phyloP scores from a whole-genome alignment of 2,888 invertebrate species.

The Clepsis dumicolana region DNA sequence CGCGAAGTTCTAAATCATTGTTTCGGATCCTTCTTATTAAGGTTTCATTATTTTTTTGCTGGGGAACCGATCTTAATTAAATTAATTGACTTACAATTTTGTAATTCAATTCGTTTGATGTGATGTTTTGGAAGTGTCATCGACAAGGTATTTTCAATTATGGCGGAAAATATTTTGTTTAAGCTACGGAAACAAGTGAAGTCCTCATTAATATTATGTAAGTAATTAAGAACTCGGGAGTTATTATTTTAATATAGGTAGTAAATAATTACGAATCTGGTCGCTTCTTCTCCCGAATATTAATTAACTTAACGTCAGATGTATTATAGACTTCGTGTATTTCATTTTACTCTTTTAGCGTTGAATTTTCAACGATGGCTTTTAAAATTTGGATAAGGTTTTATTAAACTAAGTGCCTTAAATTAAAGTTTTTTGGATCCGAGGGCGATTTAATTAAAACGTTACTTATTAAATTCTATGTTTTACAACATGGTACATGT shows the following conservation, averaged over 20 bases:
- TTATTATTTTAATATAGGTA: conserved; percentile 2
- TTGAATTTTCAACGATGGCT: no score
- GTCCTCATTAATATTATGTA: conserved; percentile 18
- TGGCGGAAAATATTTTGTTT: conserved; percentile 25
- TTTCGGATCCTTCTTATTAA: neutral
- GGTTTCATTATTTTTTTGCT: neutral
- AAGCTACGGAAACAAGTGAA: conserved; percentile 14
- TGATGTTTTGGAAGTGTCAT: conserved; percentile 35
- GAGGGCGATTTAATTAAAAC: no score
- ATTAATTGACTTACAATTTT: conserved; percentile 29
- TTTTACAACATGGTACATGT: neutral
- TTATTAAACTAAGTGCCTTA: no score
- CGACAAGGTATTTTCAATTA: conserved; percentile 36
- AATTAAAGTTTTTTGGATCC: no score
- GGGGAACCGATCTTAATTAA: conserved; percentile 12
- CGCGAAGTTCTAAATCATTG: neutral
- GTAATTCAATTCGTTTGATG: conserved; percentile 37
- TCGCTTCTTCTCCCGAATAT: neutral
- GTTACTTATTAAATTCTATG: no score
- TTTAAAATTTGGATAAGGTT: no score
- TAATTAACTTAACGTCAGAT: no score
- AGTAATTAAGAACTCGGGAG: conserved; percentile 17
- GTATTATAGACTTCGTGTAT: neutral
- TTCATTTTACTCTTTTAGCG: no score
- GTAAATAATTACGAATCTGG: neutral